Evolutionary conservation across 1,140 invertebrate species (phyloP).

Genomic region (Hylaeus anthracinus): DNA sequence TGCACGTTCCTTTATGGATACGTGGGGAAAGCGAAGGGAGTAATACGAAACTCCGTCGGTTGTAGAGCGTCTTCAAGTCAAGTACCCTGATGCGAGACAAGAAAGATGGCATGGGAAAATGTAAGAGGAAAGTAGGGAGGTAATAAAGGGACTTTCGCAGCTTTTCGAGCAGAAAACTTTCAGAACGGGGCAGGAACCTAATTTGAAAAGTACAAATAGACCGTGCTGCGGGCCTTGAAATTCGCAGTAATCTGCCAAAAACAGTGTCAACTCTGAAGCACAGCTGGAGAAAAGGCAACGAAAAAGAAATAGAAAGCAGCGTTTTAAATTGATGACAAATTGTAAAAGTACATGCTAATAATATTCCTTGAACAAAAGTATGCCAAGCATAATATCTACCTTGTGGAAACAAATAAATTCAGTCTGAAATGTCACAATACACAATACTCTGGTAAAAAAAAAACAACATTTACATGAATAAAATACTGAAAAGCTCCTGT

Average conservation of each 20-base stretch:
- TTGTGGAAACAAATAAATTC: too few species aligned
- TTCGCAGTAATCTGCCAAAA: background rate
- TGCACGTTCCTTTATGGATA: conserved; percentile 28
- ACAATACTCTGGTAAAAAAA: too few species aligned
- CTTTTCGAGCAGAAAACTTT: conserved; percentile 54
- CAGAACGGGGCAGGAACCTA: conserved; percentile 4
- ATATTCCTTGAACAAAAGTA: too few species aligned
- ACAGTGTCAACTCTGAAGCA: background rate
- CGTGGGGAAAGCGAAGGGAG: conserved; percentile 12
- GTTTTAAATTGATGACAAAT: too few species aligned
- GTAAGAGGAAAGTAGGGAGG: conserved; percentile 3
- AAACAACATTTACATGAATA: too few species aligned
- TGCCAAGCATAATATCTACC: too few species aligned
- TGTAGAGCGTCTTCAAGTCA: conserved; percentile 36
- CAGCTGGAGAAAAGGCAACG: too few species aligned
- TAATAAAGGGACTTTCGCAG: conserved; percentile 58
- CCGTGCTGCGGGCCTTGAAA: background rate
- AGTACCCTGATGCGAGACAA: conserved; percentile 33
- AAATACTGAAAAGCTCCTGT: too few species aligned
- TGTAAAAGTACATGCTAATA: too few species aligned
- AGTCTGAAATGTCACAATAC: too few species aligned
- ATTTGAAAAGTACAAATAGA: conserved; percentile 46
- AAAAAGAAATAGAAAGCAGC: too few species aligned
- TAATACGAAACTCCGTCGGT: conserved; percentile 47
- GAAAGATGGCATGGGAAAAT: conserved; percentile 30